Evolutionary conservation across 1,140 invertebrate species (phyloP).

Genomic region (Drosophila biarmipes): DNA sequence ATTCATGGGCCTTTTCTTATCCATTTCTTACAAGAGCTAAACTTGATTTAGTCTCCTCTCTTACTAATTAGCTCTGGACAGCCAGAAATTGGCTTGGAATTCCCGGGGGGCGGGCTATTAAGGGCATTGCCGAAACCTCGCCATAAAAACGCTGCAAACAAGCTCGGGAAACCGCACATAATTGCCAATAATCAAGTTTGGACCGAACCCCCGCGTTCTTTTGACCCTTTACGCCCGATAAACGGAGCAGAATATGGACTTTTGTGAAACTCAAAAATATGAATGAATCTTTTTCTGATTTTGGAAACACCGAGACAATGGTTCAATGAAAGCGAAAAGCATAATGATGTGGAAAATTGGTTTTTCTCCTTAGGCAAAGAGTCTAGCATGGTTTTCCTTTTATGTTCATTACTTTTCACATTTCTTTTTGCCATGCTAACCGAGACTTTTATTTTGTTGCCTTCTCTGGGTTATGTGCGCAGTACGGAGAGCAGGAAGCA

Average conservation of each 20-base stretch:
- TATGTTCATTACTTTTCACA: constrained; percentile 28
- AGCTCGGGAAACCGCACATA: constrained; percentile 64
- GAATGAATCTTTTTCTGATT: constrained; percentile 22
- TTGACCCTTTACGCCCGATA: constrained; percentile 41
- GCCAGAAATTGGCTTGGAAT: constrained; percentile 2
- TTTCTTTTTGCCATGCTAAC: constrained; percentile 32
- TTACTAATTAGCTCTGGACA: constrained; percentile 41
- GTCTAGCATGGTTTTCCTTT: constrained; percentile 20
- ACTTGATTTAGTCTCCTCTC: constrained; percentile 57
- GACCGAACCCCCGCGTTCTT: constrained; percentile 21
- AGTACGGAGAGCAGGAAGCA: constrained; percentile 30
- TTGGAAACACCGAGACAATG: constrained; percentile 27
- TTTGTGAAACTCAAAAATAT: constrained; percentile 6
- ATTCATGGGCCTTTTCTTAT: constrained; percentile 32
- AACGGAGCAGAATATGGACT: background rate
- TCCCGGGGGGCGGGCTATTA: constrained; percentile 12
- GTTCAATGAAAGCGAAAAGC: constrained; percentile 69
- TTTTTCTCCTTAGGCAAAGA: constrained; percentile 54
- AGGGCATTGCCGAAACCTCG: constrained; percentile 4
- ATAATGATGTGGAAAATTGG: constrained; percentile 79
- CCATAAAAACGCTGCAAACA: constrained; percentile 26
- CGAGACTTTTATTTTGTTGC: constrained; percentile 66
- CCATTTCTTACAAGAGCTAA: constrained; percentile 31
- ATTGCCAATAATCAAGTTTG: constrained; percentile 73
- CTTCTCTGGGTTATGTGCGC: constrained; percentile 81